These are phyloP conservation scores for Coecobrya sp. DNA, from an alignment of 2,888 invertebrate species.

Conservation along the genomic window DNA sequence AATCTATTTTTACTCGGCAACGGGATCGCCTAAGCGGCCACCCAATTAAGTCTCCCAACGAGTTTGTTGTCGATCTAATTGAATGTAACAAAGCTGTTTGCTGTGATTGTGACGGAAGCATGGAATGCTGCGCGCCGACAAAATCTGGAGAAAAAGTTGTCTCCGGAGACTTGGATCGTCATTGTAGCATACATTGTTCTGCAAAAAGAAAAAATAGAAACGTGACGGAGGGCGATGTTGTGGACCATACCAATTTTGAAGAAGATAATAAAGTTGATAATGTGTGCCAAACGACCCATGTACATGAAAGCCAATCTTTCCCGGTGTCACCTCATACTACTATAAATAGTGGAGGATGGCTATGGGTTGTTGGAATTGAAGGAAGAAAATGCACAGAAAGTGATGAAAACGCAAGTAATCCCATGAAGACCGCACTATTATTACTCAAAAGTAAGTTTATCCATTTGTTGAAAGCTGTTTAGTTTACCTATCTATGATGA, in stretches of 20 bases:
- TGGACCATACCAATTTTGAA: background rate
- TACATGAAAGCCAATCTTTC: conserved; percentile 90
- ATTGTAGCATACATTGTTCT: conserved; percentile 74
- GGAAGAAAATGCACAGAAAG: conserved; percentile 90
- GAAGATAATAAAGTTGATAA: background rate
- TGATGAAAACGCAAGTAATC: conserved; percentile 64
- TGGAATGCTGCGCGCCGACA: conserved; percentile 76
- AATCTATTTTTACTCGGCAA: conserved; percentile 52
- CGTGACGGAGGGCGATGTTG: conserved; percentile 30
- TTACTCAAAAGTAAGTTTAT: conserved; percentile 83
- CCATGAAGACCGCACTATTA: conserved; percentile 83
- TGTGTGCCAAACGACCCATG: conserved; percentile 85
- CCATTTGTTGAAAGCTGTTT: background rate
- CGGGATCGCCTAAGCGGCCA: conserved; percentile 64
- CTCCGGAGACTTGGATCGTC: conserved; percentile 33
- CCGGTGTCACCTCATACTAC: conserved; percentile 90
- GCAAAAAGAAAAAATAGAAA: conserved; percentile 56
- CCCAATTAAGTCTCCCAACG: conserved; percentile 85
- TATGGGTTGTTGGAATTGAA: conserved; percentile 94
- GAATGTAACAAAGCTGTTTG: conserved; percentile 86
- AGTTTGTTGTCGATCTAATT: conserved; percentile 86
- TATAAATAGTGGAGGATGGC: conserved; percentile 93
- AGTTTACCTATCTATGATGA: background rate
- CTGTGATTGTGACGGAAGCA: conserved; percentile 86
- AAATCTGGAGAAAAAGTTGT: conserved; percentile 10